Evolutionary conservation across 1,140 invertebrate genomes (phyloP).

Genomic region (Uloborus diversus): DNA sequence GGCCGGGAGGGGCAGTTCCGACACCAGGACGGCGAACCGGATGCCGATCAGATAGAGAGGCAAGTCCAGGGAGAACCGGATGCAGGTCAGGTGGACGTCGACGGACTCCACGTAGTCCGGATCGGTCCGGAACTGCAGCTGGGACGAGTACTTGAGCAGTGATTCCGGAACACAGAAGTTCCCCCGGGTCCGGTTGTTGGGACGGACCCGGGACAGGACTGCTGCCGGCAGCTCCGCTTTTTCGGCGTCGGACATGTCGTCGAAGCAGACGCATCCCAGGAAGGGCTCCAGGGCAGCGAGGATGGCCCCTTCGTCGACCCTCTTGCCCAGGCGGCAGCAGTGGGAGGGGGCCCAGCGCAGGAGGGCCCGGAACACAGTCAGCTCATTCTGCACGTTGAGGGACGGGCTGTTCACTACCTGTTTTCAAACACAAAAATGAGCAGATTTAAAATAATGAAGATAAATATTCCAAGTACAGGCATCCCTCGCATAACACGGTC

Average conservation of each 20-base stretch:
- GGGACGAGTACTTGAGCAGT: neutral
- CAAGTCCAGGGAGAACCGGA: constrained; percentile 29
- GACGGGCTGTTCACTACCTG: neutral
- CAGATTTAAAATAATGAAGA: too few species aligned
- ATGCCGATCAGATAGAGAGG: constrained; percentile 17
- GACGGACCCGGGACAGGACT: constrained; percentile 14
- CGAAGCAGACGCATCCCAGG: constrained; percentile 31
- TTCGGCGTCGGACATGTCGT: constrained; percentile 47
- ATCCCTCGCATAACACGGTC: too few species aligned
- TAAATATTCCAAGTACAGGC: too few species aligned
- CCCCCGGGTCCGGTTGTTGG: constrained; percentile 22
- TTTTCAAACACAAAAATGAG: too few species aligned
- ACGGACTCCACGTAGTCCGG: constrained; percentile 1
- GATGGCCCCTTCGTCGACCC: constrained; percentile 18
- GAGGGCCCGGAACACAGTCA: constrained; percentile 24
- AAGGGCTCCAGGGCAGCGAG: constrained; percentile 15
- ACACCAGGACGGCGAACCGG: constrained; percentile 3
- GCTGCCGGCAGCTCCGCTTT: constrained; percentile 26
- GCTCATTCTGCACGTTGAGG: constrained; percentile 31
- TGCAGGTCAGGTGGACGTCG: constrained; percentile 7
- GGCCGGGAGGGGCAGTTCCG: neutral
- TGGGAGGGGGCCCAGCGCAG: constrained; percentile 33
- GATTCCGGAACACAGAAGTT: constrained; percentile 19
- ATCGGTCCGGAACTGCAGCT: neutral
- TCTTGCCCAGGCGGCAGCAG: constrained; percentile 14